A percentile compares a stretch with the other conserved stretches of the same genome.
Evolutionary conservation across 2,888 invertebrate genomes (phyloP).

Genomic region (Orthosia cruda): DNA sequence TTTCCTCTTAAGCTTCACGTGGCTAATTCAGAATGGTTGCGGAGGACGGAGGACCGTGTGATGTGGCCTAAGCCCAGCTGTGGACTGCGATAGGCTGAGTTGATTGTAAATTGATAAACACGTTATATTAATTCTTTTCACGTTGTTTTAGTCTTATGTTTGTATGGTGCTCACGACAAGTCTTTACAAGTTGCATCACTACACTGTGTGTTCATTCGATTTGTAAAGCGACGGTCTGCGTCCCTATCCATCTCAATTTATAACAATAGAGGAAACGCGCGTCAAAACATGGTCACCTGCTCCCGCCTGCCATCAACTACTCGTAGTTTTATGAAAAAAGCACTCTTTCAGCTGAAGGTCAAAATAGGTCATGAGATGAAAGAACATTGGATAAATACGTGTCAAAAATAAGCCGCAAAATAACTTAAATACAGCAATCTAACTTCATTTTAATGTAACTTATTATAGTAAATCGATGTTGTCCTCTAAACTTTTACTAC

Average conservation of each 20-base stretch:
- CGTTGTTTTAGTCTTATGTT: not conserved
- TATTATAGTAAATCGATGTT: slow-evolving; percentile 6
- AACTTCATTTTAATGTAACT: slow-evolving; percentile 11
- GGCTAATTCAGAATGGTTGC: no score
- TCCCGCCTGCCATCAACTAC: not conserved
- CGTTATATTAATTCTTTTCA: not conserved
- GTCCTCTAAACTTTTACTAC: slow-evolving; percentile 29
- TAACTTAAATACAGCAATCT: slow-evolving; percentile 13
- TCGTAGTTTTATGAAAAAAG: slow-evolving; percentile 4
- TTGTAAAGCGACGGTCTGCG: not conserved
- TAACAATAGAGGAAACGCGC: not conserved
- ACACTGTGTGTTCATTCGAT: not conserved
- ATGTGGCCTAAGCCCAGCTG: not conserved
- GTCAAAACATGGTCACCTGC: not conserved
- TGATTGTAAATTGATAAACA: slow-evolving; percentile 5
- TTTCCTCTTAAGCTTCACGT: no score
- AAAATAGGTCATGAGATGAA: slow-evolving; percentile 11
- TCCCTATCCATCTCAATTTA: not conserved
- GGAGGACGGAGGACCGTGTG: no score
- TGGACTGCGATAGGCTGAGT: not conserved
- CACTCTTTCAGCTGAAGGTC: slow-evolving; percentile 1
- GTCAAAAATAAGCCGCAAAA: slow-evolving; percentile 13
- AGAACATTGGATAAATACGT: slow-evolving; percentile 3
- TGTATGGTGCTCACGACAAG: not conserved
- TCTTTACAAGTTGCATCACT: slow-evolving; percentile 4